Evolutionary conservation across 2,797 vertebrate genomes (phyloP), one percentile per base, ranked within the genome.

Genomic region (Oryzias dopingdopingensis): DNA sequence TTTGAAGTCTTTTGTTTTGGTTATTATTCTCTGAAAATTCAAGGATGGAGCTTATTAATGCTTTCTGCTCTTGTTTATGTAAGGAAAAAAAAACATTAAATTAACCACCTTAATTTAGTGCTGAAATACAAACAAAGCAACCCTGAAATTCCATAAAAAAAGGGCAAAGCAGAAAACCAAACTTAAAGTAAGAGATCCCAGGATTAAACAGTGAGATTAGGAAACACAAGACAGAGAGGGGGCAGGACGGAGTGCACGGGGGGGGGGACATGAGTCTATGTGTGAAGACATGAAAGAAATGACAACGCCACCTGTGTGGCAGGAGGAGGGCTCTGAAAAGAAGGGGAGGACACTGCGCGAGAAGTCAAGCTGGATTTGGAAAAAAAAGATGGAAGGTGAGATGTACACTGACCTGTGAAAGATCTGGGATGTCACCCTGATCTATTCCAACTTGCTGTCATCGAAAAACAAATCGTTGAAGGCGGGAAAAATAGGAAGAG

Each of bases 361-460:
- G 32, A 37, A 6, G 26, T 26, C 26, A 26, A 37, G 32, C 32
- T 37, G 32, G 32, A 32, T 32, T 32, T 32, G 29, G 43, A 56
- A 17, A 64, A 22, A 61, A 32, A 59, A 56, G 42, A 17, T 40
- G 65, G 49, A 83, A 86, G 79, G 88, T 83, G 86, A 91, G 77
- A 90, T 81, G 86, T 77, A 91, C 88, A 97, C 95, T 96, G 92
- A 98, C 95, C 96, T 97, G 94, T 90, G 93, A 95, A 89, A 99
- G 92, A 93, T 96, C 92, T 76, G 95, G 96, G 93, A 98, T 96
- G 91, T 95, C 91, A 87, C 93, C 94, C 91, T 94, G 94, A 93
- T 96, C 94, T 91, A 98, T 95, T 92, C 96, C 96, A 93, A 96
- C 94, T 95, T 97, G 94, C 97, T 98, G 92, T 90, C 56, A 86